Evolutionary conservation across 23 tunicate species (phyloP), one percentile per base, ranked within the genome.

Genomic region (Halocynthia roretzi): DNA sequence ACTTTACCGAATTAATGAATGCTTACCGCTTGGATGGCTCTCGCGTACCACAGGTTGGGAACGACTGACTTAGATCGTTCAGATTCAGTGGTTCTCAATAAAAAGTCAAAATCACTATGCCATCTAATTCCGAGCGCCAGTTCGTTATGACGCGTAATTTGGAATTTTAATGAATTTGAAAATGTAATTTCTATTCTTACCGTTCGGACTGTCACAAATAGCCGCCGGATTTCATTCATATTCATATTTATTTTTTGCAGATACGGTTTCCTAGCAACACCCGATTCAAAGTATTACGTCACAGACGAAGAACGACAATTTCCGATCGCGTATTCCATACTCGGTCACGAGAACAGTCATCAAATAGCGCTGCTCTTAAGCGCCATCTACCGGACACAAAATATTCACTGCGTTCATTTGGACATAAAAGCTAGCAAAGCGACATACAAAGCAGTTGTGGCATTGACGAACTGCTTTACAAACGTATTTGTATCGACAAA

Each of bases 381-480:
- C 53, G 83, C 83, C 40, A 84, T 89, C 57, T 89, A 89, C 71
- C 53, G 81, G 22, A 85, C 85, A 58, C 81, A 89, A 22, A 89
- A 89, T 51, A 56, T 71, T n/a, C 87, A 89, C 70, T 89, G 96
- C 72, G 72, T 89, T 23, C 96, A 89, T 80, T 19, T 89, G 12
- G 96, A 89, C 69, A 54, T 50, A 40, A 84, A 84, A 49, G 54
- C 85, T 6, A 8, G 40, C 17, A 21, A 49, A 5, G 69, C 21
- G 50, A 70, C 71, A n/a, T 10, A 57, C 6, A 58, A 62, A 53
- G 67, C 88, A 7, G 6, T 80, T 11, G 5, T 54, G 48, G 50
- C 15, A 60, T 70, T 84, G 4, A 56, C 75, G 31, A 54, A 65
- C 54, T 89, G 96, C 56, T 80, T 89, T 80, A 80, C 87, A 7